Conservation (phyloP, 2,888 invertebrate species). For the Scaeva pyrastri region DNA sequence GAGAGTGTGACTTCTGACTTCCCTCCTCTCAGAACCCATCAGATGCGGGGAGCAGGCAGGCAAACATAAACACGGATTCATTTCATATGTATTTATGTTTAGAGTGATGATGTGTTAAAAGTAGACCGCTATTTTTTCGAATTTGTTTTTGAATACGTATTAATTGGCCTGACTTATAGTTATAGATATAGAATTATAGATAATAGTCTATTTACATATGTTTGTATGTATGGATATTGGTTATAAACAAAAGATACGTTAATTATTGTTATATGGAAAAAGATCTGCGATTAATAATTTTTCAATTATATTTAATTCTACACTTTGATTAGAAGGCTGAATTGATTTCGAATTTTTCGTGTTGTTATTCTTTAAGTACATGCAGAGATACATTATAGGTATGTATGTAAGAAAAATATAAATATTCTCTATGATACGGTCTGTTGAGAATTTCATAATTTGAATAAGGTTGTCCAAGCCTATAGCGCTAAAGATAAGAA, state of each 20-base stretch:
- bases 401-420: no score
- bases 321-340: background rate
- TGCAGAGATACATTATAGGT: no score
- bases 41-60: background rate
- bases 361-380: background rate
- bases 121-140: constrained; percentile 39
- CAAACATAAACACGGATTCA: background rate
- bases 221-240: background rate
- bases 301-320: background rate
- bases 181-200: no score
- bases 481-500: no score
- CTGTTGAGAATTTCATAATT: no score
- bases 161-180: constrained; percentile 26
- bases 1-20: constrained; percentile 5
- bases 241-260: background rate
- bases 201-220: no score
- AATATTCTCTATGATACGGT: no score
- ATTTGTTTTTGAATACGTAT: constrained; percentile 23
- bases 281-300: background rate
- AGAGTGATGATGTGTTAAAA: constrained; percentile 18
- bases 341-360: constrained; percentile 3
- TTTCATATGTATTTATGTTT: background rate
- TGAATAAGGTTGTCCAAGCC: no score
- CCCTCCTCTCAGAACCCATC: background rate
- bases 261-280: constrained; percentile 22